A percentile compares a stretch with the other conserved stretches of the same genome.
Conservation (phyloP, 2,888 invertebrate genomes). For the Cephalotes varians region DNA sequence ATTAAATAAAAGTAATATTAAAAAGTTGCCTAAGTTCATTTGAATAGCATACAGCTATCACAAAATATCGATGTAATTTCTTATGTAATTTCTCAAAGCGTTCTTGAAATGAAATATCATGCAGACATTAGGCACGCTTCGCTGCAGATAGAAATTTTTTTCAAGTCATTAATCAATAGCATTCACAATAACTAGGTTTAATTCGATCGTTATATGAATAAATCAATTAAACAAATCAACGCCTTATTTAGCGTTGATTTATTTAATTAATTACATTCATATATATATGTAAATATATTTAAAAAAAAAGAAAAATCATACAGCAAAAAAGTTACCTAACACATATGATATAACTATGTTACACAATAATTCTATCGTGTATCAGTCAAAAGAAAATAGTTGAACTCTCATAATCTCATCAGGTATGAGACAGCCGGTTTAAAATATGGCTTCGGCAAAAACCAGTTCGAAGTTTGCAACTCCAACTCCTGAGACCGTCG, state of each 20-base stretch:
- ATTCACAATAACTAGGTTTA: too few species aligned
- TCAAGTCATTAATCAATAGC: constrained; percentile 22
- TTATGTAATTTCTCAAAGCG: not conserved
- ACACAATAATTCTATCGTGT: not conserved
- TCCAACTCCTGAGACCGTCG: constrained; percentile 11
- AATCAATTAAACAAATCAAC: too few species aligned
- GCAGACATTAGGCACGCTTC: not conserved
- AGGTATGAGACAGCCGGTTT: not conserved
- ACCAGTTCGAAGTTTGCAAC: constrained; percentile 22
- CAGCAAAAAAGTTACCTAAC: not conserved
- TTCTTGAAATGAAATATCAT: not conserved
- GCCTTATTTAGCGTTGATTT: too few species aligned
- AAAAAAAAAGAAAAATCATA: not conserved
- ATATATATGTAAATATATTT: not conserved
- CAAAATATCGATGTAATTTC: constrained; percentile 10
- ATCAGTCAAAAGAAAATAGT: not conserved
- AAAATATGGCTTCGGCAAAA: not conserved
- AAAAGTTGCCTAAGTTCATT: not conserved
- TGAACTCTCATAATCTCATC: not conserved
- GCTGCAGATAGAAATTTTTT: constrained; percentile 13
- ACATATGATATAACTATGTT: not conserved
- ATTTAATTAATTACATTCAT: not conserved
- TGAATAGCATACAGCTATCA: not conserved
- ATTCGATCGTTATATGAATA: too few species aligned
- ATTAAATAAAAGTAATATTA: too few species aligned